These are phyloP conservation scores for Hirundichthys speculiger DNA, from an alignment of 2,113 vertebrate genomes.

Conservation along the genomic window DNA sequence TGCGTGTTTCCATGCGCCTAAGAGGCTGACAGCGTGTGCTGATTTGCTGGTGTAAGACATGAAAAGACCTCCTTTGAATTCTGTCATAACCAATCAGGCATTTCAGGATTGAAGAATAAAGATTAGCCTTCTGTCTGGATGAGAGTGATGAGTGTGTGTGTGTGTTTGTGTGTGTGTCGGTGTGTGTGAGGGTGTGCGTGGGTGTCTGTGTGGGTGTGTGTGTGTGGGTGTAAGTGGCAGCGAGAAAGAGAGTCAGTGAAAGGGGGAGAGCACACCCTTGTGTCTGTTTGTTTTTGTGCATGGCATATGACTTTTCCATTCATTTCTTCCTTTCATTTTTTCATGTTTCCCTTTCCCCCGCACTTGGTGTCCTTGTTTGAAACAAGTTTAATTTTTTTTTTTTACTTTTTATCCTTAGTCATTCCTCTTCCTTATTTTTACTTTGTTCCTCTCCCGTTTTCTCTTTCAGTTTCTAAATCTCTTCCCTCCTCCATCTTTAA, in stretches of 20 bases:
- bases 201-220: not conserved
- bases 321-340: conserved; percentile 10
- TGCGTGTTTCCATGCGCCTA: conserved; percentile 1
- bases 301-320: conserved; percentile 8
- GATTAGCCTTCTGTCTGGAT: conserved; percentile 30
- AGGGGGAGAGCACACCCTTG: conserved; percentile 64
- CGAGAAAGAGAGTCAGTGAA: conserved; percentile 18
- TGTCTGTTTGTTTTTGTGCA: conserved; percentile 51
- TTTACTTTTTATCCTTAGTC: not conserved
- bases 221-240: not conserved
- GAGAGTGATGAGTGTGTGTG: not conserved
- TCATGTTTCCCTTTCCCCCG: not conserved
- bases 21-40: conserved; percentile 38
- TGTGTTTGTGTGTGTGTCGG: conserved; percentile 1
- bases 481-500: conserved; percentile 28
- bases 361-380: not conserved
- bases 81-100: conserved; percentile 70
- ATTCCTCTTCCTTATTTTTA: not conserved
- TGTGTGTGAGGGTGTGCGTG: not conserved
- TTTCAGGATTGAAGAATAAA: conserved; percentile 57
- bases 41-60: conserved; percentile 61
- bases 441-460: conserved; percentile 18
- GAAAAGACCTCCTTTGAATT: conserved; percentile 59
- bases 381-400: not conserved
- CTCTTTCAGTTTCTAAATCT: conserved; percentile 13